Evolutionary conservation across 2,888 invertebrate species (phyloP).

Genomic region (Polia nebulosa): DNA sequence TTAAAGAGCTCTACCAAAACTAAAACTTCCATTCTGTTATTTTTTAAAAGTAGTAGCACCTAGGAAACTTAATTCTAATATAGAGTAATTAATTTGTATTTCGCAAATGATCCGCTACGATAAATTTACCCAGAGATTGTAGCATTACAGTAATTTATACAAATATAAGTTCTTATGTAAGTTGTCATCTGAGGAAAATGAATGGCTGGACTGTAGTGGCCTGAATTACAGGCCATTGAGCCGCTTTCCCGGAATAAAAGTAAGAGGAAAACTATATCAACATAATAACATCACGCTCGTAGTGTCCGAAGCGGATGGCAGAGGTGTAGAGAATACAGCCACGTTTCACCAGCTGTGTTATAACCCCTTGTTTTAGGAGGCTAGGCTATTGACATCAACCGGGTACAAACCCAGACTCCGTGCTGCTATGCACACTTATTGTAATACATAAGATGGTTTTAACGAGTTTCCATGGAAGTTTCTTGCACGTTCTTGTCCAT

Average conservation of each 20-base stretch:
- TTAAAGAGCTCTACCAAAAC: neutral
- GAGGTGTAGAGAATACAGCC: neutral
- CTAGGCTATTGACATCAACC: too few species aligned
- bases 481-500: too few species aligned
- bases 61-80: neutral
- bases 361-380: neutral
- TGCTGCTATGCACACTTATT: too few species aligned
- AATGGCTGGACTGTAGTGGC: conserved; percentile 23
- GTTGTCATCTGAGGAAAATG: conserved; percentile 8
- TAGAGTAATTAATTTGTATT: conserved; percentile 22
- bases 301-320: neutral
- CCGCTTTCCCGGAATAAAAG: conserved; percentile 1
- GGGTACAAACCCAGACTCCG: too few species aligned
- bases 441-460: too few species aligned
- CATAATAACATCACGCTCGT: neutral
- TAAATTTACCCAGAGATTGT: conserved; percentile 19
- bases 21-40: conserved; percentile 3
- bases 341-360: neutral
- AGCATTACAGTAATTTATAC: conserved; percentile 6
- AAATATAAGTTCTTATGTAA: conserved; percentile 20
- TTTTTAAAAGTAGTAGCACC: conserved; percentile 9
- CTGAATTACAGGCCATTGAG: conserved; percentile 21
- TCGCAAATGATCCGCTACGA: neutral
- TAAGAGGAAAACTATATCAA: conserved; percentile 16
- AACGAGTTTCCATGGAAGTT: too few species aligned